These are phyloP conservation scores for Lathronympha strigana DNA, from an alignment of 2,888 invertebrate genomes.

Conservation along the genomic window DNA sequence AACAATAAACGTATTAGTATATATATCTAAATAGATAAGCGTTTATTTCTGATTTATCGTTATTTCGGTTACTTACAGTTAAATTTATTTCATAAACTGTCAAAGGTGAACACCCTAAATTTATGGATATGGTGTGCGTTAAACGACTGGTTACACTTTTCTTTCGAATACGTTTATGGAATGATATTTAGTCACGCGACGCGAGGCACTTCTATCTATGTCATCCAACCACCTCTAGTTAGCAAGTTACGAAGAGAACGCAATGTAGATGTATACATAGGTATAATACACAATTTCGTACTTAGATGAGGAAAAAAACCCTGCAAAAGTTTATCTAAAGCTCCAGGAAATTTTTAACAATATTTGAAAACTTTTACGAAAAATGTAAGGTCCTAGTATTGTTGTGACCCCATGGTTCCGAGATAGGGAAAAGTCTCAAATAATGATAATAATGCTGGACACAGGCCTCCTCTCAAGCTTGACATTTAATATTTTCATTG, in stretches of 20 bases:
- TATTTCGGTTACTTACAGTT: neutral
- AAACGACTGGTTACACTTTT: constrained; percentile 15
- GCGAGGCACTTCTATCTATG: neutral
- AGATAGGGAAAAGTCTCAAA: too few species aligned
- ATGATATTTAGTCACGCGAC: constrained; percentile 13
- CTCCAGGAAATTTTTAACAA: too few species aligned
- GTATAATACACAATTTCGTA: neutral
- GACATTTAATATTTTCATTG: too few species aligned
- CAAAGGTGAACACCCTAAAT: constrained; percentile 9
- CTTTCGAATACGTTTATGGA: neutral
- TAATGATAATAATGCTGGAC: too few species aligned
- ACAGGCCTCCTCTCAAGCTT: too few species aligned
- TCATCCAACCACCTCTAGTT: neutral
- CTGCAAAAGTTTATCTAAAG: too few species aligned
- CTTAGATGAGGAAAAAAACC: too few species aligned
- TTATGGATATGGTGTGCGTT: constrained; percentile 21
- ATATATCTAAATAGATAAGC: neutral
- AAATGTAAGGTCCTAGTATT: too few species aligned
- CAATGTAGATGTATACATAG: neutral
- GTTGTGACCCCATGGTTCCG: too few species aligned
- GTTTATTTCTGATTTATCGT: constrained; percentile 2
- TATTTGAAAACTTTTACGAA: too few species aligned
- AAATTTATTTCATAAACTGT: neutral
- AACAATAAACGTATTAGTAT: neutral
- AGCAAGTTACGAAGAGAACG: neutral